Conservation (phyloP, 1,140 invertebrate genomes). For the Gryon sp. region DNA sequence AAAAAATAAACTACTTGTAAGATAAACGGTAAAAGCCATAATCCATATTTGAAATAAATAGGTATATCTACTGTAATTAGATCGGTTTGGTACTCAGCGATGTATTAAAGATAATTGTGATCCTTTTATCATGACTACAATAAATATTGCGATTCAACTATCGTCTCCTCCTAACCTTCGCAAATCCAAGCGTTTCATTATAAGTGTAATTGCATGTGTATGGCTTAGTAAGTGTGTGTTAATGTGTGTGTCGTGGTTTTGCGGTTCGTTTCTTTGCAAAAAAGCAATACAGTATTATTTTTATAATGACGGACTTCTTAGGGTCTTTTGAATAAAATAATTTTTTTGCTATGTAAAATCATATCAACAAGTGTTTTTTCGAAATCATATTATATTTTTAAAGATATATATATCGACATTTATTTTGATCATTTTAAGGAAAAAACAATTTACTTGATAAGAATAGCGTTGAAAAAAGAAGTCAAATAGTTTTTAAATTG, state of each 20-base stretch:
- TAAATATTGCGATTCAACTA: constrained; percentile 69
- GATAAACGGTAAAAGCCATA: constrained; percentile 30
- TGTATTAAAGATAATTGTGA: not conserved
- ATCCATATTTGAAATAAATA: constrained; percentile 10
- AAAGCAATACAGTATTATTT: constrained; percentile 76
- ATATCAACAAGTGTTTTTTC: constrained; percentile 30
- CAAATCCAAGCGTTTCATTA: constrained; percentile 76
- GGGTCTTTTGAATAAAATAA: constrained; percentile 47
- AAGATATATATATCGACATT: too few relatives aligned
- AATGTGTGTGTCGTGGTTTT: constrained; percentile 70
- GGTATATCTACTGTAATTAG: constrained; percentile 13
- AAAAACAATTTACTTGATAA: too few relatives aligned
- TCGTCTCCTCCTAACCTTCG: constrained; percentile 31
- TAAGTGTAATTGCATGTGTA: constrained; percentile 69
- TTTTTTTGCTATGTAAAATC: constrained; percentile 31
- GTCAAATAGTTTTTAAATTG: too few relatives aligned
- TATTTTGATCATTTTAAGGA: too few relatives aligned
- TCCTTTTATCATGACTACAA: constrained; percentile 15
- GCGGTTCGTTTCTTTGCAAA: constrained; percentile 73
- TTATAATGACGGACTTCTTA: constrained; percentile 75
- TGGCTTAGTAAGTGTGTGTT: constrained; percentile 4
- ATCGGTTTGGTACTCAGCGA: constrained; percentile 4
- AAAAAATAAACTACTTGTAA: constrained; percentile 21
- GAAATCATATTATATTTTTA: too few relatives aligned
- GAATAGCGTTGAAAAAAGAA: too few relatives aligned